A percentile compares a stretch with the other conserved stretches of the same genome.
These are phyloP conservation scores for Eristalis intricaria DNA, from an alignment of 2,888 invertebrate species.

Conservation along the genomic window DNA sequence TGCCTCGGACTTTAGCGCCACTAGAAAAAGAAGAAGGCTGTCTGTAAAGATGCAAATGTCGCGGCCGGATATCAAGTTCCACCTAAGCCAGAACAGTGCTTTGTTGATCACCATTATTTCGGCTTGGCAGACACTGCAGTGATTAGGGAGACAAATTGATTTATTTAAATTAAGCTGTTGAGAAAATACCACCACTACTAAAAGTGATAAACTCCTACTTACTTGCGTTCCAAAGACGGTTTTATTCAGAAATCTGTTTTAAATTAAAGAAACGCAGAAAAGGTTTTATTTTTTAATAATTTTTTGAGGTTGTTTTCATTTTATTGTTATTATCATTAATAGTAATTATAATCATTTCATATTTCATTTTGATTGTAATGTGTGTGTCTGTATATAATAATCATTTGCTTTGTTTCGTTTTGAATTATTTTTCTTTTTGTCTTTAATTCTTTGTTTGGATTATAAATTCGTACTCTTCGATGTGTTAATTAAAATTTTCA, in stretches of 20 bases:
- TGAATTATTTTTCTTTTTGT: slow-evolving; percentile 7
- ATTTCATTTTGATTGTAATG: slow-evolving; percentile 69
- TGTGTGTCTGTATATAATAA: slow-evolving; percentile 58
- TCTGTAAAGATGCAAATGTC: no score
- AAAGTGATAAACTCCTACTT: no score
- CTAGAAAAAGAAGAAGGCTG: no score
- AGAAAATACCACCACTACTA: no score
- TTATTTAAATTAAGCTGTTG: no score
- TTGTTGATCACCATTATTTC: no score
- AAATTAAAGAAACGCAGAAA: background rate
- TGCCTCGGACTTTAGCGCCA: no score
- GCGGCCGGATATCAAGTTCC: no score
- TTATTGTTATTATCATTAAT: slow-evolving; percentile 71
- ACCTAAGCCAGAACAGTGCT: no score
- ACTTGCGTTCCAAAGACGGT: no score
- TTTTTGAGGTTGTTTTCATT: slow-evolving; percentile 69
- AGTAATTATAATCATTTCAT: slow-evolving; percentile 67
- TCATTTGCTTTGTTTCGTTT: slow-evolving; percentile 39
- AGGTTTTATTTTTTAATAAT: slow-evolving; percentile 43
- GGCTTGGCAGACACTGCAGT: no score
- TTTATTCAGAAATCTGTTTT: background rate
- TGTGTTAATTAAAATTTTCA: slow-evolving; percentile 69
- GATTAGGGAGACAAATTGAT: no score
- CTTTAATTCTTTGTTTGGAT: slow-evolving; percentile 53
- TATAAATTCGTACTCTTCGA: slow-evolving; percentile 73